phyloP scores from a whole-genome alignment of 2,888 invertebrate genomes.

The Polyommatus iphigenia region DNA sequence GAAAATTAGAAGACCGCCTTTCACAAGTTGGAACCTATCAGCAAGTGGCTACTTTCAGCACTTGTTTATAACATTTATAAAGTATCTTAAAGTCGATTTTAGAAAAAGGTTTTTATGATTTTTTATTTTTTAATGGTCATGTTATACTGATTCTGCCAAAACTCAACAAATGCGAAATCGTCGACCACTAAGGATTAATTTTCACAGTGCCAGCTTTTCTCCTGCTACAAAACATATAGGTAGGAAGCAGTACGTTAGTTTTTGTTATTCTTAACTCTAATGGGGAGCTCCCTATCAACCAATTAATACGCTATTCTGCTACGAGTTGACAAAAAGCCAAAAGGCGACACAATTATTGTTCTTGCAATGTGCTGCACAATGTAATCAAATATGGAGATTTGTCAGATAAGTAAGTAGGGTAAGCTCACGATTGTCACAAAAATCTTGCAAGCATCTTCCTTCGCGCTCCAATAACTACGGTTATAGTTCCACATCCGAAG shows the following conservation, averaged over 20 bases:
- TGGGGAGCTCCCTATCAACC: background rate
- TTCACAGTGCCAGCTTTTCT: background rate
- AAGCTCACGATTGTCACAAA: slow-evolving; percentile 36
- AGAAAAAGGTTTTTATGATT: background rate
- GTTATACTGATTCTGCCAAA: background rate
- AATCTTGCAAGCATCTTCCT: slow-evolving; percentile 46
- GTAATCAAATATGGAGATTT: slow-evolving; percentile 14
- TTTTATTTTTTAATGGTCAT: too few relatives aligned
- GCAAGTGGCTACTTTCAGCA: too few relatives aligned
- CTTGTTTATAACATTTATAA: background rate
- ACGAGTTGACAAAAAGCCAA: background rate
- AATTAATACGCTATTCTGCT: background rate
- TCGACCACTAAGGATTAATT: background rate
- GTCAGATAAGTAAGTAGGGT: slow-evolving; percentile 4
- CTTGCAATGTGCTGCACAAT: slow-evolving; percentile 8
- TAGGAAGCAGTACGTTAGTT: background rate
- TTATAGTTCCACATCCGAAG: slow-evolving; percentile 31
- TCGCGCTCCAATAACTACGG: slow-evolving; percentile 64
- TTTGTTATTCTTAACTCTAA: too few relatives aligned
- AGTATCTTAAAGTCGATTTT: background rate
- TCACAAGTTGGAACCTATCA: too few relatives aligned
- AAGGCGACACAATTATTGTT: background rate
- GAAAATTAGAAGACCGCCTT: too few relatives aligned
- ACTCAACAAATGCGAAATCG: background rate
- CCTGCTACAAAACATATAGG: background rate